Base-by-base conservation (phyloP, 2,888 invertebrate genomes). In the Hypomecis punctinalis region DNA sequence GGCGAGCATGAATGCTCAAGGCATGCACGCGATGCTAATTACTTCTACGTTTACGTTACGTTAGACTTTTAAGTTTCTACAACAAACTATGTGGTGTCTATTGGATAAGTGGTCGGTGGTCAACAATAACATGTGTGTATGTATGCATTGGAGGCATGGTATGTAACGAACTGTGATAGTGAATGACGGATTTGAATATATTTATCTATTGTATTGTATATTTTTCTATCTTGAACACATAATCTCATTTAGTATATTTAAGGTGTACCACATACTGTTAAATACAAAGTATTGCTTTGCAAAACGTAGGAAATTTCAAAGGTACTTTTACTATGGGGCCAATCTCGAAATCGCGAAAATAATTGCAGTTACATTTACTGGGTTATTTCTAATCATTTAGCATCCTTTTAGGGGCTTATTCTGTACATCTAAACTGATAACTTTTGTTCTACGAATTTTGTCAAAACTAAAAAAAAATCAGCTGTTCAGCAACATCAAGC, bases 151-250 rank as follows among this genome's bases (percentile, higher is more conserved):
- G 59, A 51, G 67, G 66, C 60, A 61, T 68, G 60, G 66, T 60
- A 60, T 56, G 52, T 43, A 71, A 66, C 61, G 53, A 69, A 66
- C 72, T 72, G 72, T 72, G 72, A 72, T 72, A 72, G 62, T 42
- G 58, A 54, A 48, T 61, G 68, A 72, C 56, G 70, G 70, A 70
- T 67, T 70, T 61, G 62, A 63, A 63, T 56, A 62, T 61, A 63
- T 46, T 37, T 62, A 49, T 65, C 39, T 67, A 60, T n/a, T 66
- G 55, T 62, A 51, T 23, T 55, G 51, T 62, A 62, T 66, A 62
- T 62, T 66, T 66, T 66, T 66, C 45, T 59, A 66, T 56, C 40
- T 56, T 40, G 45, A 63, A 68, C 64, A 67, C 64, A 69, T 65
- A 68, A 68, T 70, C 64, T 42, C 33, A 43, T 43, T 40, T 23